These are phyloP conservation scores for Margaritifera margaritifera DNA, from an alignment of 2,888 invertebrate species.

Conservation along the genomic window DNA sequence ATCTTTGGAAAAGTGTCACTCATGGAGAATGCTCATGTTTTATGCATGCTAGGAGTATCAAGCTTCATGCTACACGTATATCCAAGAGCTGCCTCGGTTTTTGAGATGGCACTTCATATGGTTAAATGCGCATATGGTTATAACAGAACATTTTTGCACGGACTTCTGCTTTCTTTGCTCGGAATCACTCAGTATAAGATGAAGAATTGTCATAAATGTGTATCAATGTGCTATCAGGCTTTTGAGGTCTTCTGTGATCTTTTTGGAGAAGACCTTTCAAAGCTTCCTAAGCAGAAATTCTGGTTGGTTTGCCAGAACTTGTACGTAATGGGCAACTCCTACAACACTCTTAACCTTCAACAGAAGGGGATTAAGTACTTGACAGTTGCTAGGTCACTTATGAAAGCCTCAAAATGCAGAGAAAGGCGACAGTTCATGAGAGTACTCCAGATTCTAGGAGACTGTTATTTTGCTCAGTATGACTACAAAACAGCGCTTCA, in stretches of 20 bases:
- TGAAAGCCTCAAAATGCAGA: constrained; percentile 53
- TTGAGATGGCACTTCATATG: constrained; percentile 68
- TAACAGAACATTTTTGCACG: constrained; percentile 60
- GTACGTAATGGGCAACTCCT: constrained; percentile 69
- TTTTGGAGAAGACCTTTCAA: constrained; percentile 61
- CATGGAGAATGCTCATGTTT: constrained; percentile 68
- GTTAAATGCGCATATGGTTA: constrained; percentile 64
- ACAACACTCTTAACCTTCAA: constrained; percentile 64
- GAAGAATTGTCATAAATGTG: constrained; percentile 69
- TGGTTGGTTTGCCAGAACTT: constrained; percentile 70
- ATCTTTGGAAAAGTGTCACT: constrained; percentile 60
- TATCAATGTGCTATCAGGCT: constrained; percentile 68
- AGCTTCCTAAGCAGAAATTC: constrained; percentile 63
- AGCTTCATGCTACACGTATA: constrained; percentile 70
- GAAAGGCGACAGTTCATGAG: constrained; percentile 64
- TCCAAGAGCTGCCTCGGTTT: constrained; percentile 68
- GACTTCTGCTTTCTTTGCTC: constrained; percentile 65
- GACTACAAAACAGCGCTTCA: constrained; percentile 65
- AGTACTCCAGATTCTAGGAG: constrained; percentile 65
- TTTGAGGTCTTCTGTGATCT: constrained; percentile 67
- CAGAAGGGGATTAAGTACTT: constrained; percentile 69
- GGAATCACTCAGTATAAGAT: constrained; percentile 68
- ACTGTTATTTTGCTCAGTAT: constrained; percentile 67
- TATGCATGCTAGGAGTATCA: constrained; percentile 69
- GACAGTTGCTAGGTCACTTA: constrained; percentile 60